Evolutionary conservation across 2,888 invertebrate genomes (phyloP).

Genomic region (Hirtodrosophila alboralis): DNA sequence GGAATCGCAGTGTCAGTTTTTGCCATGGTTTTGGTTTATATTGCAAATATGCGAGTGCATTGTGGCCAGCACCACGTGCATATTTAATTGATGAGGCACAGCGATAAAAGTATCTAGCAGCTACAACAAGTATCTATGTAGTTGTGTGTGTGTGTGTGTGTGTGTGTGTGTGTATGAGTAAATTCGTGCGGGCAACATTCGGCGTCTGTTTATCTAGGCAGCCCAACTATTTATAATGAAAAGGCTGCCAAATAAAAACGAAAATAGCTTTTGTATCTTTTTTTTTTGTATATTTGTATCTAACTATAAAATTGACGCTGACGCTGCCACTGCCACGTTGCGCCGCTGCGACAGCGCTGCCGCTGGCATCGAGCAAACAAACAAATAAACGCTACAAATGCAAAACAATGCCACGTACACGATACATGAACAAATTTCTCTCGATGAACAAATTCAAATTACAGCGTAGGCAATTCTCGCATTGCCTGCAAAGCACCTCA

Average conservation of each 20-base stretch:
- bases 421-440: conserved; percentile 36
- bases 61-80: conserved; percentile 28
- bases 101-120: conserved; percentile 26
- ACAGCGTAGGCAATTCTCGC: conserved; percentile 31
- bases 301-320: conserved; percentile 50
- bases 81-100: conserved; percentile 29
- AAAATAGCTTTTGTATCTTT: conserved; percentile 59
- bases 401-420: conserved; percentile 47
- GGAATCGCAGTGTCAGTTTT: conserved; percentile 6
- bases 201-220: conserved; percentile 68
- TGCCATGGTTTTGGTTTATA: conserved; percentile 12
- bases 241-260: conserved; percentile 72
- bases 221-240: conserved; percentile 74
- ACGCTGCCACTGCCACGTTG: not conserved
- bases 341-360: not conserved
- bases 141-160: not conserved
- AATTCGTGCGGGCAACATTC: conserved; percentile 11
- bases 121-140: conserved; percentile 18
- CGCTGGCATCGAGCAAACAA: conserved; percentile 17
- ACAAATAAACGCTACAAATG: conserved; percentile 32
- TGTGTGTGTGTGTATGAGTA: not conserved
- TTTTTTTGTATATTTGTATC: conserved; percentile 30
- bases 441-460: conserved; percentile 42
- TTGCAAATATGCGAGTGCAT: conserved; percentile 12
- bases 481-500: conserved; percentile 51